phyloP scores from a whole-genome alignment of 2,888 invertebrate genomes.

The Xylocampa areola region DNA sequence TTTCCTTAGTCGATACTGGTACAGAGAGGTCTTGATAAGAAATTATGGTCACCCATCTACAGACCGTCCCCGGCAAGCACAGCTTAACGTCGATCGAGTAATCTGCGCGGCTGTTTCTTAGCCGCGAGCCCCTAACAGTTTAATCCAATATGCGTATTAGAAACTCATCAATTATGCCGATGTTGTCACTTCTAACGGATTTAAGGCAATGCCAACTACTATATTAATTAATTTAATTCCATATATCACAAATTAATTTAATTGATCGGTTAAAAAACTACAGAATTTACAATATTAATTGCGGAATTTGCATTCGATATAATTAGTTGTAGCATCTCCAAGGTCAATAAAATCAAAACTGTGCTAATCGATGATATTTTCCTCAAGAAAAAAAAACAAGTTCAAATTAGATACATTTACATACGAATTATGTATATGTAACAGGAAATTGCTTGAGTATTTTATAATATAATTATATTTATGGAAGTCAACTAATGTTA shows the following conservation, averaged over 20 bases:
- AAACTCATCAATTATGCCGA: constrained; percentile 31
- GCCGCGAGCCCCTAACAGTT: too few relatives aligned
- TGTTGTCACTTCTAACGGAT: constrained; percentile 24
- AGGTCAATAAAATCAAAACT: neutral
- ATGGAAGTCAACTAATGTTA: too few relatives aligned
- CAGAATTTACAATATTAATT: constrained; percentile 1
- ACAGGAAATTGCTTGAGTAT: neutral
- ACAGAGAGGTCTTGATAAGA: too few relatives aligned
- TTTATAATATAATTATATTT: too few relatives aligned
- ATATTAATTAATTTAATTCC: constrained; percentile 6
- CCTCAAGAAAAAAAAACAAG: neutral
- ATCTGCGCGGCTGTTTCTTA: too few relatives aligned
- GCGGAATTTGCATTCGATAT: constrained; percentile 2
- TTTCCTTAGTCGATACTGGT: too few relatives aligned
- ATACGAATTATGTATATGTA: too few relatives aligned
- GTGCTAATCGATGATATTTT: neutral
- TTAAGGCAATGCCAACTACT: constrained; percentile 43
- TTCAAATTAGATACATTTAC: neutral
- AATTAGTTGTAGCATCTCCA: neutral
- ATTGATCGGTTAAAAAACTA: neutral
- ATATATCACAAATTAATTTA: constrained; percentile 28
- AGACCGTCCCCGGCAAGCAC: too few relatives aligned
- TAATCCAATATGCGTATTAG: constrained; percentile 27
- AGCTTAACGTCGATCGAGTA: too few relatives aligned
- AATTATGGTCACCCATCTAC: too few relatives aligned